phyloP scores from a whole-genome alignment of 2,888 invertebrate species.

The Sesia bembeciformis region DNA sequence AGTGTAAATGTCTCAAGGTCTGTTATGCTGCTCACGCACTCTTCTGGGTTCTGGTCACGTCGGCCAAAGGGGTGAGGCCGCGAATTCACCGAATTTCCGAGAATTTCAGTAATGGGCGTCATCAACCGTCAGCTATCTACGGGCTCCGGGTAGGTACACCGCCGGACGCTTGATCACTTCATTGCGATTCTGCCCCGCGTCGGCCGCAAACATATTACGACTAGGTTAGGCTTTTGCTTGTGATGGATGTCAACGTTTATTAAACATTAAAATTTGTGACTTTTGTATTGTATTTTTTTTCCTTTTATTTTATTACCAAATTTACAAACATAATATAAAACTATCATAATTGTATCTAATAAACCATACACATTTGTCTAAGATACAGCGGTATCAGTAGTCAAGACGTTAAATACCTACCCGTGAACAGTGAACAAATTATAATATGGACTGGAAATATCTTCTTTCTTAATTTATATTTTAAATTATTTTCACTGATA shows the following conservation, averaged over 20 bases:
- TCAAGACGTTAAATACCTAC: too few species aligned
- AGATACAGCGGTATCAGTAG: too few species aligned
- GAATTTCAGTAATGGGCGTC: constrained; percentile 34
- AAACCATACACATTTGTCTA: too few species aligned
- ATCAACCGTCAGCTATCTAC: constrained; percentile 33
- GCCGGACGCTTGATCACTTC: constrained; percentile 32
- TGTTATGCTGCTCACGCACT: constrained; percentile 35
- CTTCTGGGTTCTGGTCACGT: constrained; percentile 46
- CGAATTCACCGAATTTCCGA: constrained; percentile 48
- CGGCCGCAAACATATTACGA: not conserved
- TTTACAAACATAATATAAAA: too few species aligned
- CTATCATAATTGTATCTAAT: too few species aligned
- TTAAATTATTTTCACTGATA: too few species aligned
- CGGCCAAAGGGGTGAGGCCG: constrained; percentile 48
- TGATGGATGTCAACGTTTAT: not conserved
- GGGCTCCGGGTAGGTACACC: constrained; percentile 1
- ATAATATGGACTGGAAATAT: too few species aligned
- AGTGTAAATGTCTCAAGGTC: not conserved
- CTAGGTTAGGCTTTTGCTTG: not conserved
- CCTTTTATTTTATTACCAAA: too few species aligned
- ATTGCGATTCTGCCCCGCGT: constrained; percentile 25
- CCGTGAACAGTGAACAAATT: too few species aligned
- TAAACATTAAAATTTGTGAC: too few species aligned
- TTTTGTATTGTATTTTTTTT: too few species aligned
- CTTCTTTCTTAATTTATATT: too few species aligned